Evolutionary conservation across 2,797 vertebrate genomes (phyloP), one percentile per base, ranked within the genome.

Genomic region (Cossypha dichroa): DNA sequence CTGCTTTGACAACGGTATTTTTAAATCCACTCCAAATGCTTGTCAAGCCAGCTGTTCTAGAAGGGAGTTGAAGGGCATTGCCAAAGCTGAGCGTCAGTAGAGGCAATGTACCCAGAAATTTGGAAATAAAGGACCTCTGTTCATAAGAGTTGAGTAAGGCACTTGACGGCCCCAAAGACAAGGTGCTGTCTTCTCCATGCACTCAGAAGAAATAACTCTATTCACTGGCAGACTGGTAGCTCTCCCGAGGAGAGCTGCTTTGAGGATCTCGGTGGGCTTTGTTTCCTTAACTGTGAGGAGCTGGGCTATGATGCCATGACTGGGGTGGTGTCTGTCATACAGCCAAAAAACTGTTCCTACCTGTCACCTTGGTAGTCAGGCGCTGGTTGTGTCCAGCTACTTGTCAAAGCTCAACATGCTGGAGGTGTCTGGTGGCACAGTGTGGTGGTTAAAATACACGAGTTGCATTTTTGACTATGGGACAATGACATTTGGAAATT

Each of bases 91-190:
- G 43, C 0, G 0, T n/a, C 33, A 17, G 33, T 0, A 15, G 41
- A 64, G 68, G 58, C 38, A 64, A 72, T 0, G 0, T 22, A 56
- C 49, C 48, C 55, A 3, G 54, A 28, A 33, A 29, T 29, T 86
- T 73, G 86, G 77, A 78, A 82, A 45, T 56, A 91, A 90, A 95
- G 83, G 82, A 66, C 31, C 66, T 76, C 28, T 86, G 0, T 86
- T 81, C 26, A 0, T 34, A 52, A 36, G 46, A 82, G 38, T 28
- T 84, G 74, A 87, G 54, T 49, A 36, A 89, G 54, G n/a, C 38
- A 28, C 26, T 49, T 73, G 26, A 6, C 6, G 23, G 54, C 9
- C 70, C 46, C 31, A 46, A 19, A 62, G 63, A 54, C 5, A 11
- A 2, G 5, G 34, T 38, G 16, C 31, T 28, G 10, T 56, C 69